phyloP scores from a whole-genome alignment of 2,797 vertebrate species.

The Bovichtus variegatus region DNA sequence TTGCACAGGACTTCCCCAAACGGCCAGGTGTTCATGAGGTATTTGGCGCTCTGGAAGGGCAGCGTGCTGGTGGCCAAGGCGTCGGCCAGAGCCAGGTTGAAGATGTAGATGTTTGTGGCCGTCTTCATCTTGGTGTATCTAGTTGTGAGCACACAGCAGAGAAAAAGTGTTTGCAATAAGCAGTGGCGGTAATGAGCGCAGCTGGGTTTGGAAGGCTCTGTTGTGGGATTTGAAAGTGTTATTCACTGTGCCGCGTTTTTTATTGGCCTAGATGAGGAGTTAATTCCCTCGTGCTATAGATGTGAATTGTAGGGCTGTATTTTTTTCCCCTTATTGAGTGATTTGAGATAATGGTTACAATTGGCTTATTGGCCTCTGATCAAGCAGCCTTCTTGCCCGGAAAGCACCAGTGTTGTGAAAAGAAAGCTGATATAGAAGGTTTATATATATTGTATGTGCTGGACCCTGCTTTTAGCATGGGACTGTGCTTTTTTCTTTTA shows the following conservation, averaged over 20 bases:
- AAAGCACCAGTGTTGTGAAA: conserved; percentile 22
- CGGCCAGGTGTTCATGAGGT: conserved; percentile 95
- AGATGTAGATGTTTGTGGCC: conserved; percentile 97
- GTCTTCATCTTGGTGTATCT: conserved; percentile 98
- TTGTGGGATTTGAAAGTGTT: conserved; percentile 32
- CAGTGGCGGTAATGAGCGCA: conserved; percentile 23
- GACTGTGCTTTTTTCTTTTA: not conserved
- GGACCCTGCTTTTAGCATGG: not conserved
- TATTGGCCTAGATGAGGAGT: conserved; percentile 16
- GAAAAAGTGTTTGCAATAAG: conserved; percentile 13
- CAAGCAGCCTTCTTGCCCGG: conserved; percentile 32
- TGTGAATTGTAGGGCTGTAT: not conserved
- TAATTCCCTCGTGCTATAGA: conserved; percentile 25
- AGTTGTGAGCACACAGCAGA: conserved; percentile 45
- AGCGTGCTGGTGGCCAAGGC: conserved; percentile 94
- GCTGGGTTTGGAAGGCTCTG: conserved; percentile 6
- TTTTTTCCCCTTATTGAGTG: conserved; percentile 27
- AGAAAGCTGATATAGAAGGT: not conserved
- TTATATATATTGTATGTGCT: conserved; percentile 42
- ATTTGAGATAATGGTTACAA: conserved; percentile 52
- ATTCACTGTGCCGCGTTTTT: not conserved
- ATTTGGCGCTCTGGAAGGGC: conserved; percentile 95
- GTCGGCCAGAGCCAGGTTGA: conserved; percentile 94
- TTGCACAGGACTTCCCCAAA: conserved; percentile 95
- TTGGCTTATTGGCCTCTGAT: conserved; percentile 36